phyloP scores from a whole-genome alignment of 1,140 invertebrate species.

The Penaeus japonicus region DNA sequence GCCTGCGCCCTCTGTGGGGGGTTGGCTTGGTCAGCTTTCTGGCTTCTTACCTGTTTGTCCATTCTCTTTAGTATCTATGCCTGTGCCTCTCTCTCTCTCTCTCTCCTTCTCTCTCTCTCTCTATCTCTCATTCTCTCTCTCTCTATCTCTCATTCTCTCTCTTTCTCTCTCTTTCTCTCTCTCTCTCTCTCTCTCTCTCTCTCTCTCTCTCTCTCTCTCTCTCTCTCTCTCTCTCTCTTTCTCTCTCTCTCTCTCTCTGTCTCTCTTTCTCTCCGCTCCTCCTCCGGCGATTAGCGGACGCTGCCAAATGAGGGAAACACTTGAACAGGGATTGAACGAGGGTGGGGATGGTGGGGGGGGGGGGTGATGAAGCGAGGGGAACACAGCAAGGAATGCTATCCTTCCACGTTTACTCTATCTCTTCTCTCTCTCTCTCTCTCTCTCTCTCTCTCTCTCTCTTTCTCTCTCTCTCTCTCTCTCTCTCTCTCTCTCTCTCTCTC shows the following conservation, averaged over 20 bases:
- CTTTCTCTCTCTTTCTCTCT: constrained; percentile 37
- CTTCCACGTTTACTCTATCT: background rate
- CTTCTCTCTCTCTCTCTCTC: background rate
- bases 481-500: background rate
- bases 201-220: constrained; percentile 6
- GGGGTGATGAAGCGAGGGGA: too few species aligned
- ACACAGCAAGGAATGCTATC: too few species aligned
- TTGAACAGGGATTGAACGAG: too few species aligned
- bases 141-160: background rate
- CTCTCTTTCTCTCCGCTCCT: background rate
- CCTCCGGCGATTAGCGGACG: too few species aligned
- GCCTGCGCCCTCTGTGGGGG: background rate
- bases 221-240: background rate
- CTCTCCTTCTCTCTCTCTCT: background rate
- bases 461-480: background rate
- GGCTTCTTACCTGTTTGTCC: background rate
- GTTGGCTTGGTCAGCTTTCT: background rate
- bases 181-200: constrained; percentile 42
- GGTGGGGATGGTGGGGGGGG: too few species aligned
- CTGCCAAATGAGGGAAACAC: too few species aligned
- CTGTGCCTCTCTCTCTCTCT: background rate
- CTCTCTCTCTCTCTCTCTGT: constrained; percentile 6
- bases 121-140: background rate
- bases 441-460: constrained; percentile 13
- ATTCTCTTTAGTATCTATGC: background rate